These are phyloP conservation scores for Channa argus DNA, from an alignment of 2,113 vertebrate genomes.

Conservation along the genomic window DNA sequence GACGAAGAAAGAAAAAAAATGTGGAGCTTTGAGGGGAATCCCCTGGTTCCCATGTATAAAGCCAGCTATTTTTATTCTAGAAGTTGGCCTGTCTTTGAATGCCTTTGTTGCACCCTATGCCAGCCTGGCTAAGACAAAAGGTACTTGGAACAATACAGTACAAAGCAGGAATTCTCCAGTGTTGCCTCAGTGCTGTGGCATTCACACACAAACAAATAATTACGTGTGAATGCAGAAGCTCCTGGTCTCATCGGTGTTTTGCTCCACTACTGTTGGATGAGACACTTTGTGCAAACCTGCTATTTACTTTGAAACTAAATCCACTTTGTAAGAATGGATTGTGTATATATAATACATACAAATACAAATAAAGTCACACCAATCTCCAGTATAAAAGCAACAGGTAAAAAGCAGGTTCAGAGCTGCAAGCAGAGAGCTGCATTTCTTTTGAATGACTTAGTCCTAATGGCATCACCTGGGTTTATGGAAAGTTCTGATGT, in stretches of 20 bases:
- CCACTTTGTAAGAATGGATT: too few species aligned
- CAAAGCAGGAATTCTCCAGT: constrained; percentile 44
- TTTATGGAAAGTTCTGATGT: too few species aligned
- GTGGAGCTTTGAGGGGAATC: constrained; percentile 63
- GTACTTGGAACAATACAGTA: constrained; percentile 37
- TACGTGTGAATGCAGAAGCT: constrained; percentile 1
- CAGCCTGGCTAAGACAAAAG: constrained; percentile 57
- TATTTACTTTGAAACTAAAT: background rate
- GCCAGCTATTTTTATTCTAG: constrained; percentile 74
- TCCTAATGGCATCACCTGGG: too few species aligned
- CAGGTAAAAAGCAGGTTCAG: too few species aligned
- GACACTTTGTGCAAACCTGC: background rate
- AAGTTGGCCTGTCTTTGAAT: constrained; percentile 63
- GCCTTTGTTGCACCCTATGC: constrained; percentile 24
- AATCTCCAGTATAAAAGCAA: too few species aligned
- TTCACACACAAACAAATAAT: constrained; percentile 32
- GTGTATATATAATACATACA: too few species aligned
- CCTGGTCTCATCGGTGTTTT: background rate
- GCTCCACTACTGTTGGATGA: background rate
- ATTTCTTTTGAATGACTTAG: too few species aligned
- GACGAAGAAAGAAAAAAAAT: constrained; percentile 53
- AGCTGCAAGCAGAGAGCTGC: too few species aligned
- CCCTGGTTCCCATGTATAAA: constrained; percentile 69
- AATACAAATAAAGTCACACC: too few species aligned
- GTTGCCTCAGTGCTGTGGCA: constrained; percentile 20